Conservation (phyloP, 1,140 invertebrate species). For the Drosophila repletoides region DNA sequence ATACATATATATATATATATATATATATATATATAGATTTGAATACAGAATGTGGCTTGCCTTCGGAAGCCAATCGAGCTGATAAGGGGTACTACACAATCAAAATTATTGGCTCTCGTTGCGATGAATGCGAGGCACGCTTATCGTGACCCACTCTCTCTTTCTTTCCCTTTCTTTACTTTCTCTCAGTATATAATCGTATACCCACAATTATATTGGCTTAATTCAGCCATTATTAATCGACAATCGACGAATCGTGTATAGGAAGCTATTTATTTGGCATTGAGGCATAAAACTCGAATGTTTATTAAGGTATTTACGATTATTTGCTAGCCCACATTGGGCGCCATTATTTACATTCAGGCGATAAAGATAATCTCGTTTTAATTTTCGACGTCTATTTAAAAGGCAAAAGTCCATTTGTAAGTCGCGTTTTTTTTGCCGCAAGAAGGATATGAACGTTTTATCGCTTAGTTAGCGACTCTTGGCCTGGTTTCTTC, state of each 20-base stretch:
- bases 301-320: conserved; percentile 19
- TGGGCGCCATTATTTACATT: conserved; percentile 3
- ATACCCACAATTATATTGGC: conserved; percentile 32
- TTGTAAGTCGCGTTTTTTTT: neutral
- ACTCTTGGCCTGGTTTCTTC: conserved; percentile 17
- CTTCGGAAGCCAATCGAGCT: conserved; percentile 25
- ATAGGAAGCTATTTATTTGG: conserved; percentile 25
- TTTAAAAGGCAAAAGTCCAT: neutral
- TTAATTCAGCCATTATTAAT: conserved; percentile 47
- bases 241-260: conserved; percentile 38
- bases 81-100: conserved; percentile 8
- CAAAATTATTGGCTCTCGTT: conserved; percentile 31
- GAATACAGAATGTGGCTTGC: conserved; percentile 28
- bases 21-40: conserved; percentile 19
- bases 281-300: conserved; percentile 16
- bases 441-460: neutral
- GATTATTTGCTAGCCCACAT: neutral
- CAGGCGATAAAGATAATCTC: neutral
- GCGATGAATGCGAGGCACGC: conserved; percentile 37
- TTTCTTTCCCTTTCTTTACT: too few species aligned
- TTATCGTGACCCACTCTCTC: conserved; percentile 25
- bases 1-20: neutral
- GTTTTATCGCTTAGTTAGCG: neutral
- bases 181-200: too few species aligned
- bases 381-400: neutral